Evolutionary conservation across 2,113 vertebrate species (phyloP).

Genomic region (Fukomys damarensis): DNA sequence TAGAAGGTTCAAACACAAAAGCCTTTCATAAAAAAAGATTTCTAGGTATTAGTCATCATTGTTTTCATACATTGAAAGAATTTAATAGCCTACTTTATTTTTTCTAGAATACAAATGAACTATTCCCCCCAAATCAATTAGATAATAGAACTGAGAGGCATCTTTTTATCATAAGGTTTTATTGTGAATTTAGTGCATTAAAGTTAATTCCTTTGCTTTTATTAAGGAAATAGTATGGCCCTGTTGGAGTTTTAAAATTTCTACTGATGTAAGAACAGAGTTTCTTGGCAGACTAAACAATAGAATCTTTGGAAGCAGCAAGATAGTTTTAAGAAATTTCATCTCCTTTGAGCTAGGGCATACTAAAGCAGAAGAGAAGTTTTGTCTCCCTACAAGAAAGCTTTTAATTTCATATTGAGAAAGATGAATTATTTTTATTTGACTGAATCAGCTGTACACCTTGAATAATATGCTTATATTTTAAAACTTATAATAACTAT

Average conservation of each 20-base stretch:
- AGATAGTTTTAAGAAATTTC: conserved; percentile 47
- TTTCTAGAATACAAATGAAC: conserved; percentile 80
- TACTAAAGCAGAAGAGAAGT: conserved; percentile 53
- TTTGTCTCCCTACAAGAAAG: conserved; percentile 37
- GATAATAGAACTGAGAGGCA: conserved; percentile 77
- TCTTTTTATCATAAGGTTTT: conserved; percentile 82
- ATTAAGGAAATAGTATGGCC: conserved; percentile 71
- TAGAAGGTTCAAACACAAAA: conserved; percentile 77
- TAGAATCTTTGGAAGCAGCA: conserved; percentile 63
- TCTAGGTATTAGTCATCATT: conserved; percentile 79
- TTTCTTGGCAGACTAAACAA: conserved; percentile 74
- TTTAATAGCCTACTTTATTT: conserved; percentile 76
- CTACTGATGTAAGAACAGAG: conserved; percentile 63
- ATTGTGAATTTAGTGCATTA: conserved; percentile 74
- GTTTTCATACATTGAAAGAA: conserved; percentile 85
- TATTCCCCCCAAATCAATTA: conserved; percentile 85
- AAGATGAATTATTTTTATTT: conserved; percentile 52
- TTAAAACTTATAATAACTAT: not conserved
- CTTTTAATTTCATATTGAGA: conserved; percentile 66
- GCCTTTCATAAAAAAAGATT: conserved; percentile 79
- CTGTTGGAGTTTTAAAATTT: conserved; percentile 71
- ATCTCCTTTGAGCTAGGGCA: conserved; percentile 54
- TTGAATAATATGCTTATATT: not conserved
- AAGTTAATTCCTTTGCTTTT: conserved; percentile 78
- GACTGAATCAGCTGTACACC: not conserved